These are phyloP conservation scores for Drosophila parabipectinata DNA, from an alignment of 1,140 invertebrate species.

Conservation along the genomic window DNA sequence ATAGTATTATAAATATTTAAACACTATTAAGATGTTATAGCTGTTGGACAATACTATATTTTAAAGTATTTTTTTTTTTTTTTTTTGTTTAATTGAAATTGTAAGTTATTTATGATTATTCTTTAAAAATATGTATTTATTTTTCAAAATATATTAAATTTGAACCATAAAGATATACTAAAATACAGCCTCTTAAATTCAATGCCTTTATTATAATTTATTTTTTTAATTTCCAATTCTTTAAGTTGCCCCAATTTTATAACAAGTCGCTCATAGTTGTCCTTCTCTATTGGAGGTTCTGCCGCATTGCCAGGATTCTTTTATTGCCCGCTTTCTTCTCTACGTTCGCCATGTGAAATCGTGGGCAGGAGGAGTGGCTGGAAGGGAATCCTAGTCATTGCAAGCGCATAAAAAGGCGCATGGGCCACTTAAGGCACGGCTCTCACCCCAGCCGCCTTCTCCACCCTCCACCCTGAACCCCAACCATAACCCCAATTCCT, in stretches of 20 bases:
- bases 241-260: constrained; percentile 57
- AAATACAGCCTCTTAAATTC: not conserved
- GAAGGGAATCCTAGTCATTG: constrained; percentile 25
- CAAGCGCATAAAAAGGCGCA: constrained; percentile 65
- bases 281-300: constrained; percentile 68
- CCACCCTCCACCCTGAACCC: not conserved
- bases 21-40: no score
- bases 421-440: constrained; percentile 63
- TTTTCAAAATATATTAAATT: no score
- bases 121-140: no score
- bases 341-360: constrained; percentile 34
- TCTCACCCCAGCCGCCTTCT: not conserved
- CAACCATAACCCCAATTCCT: constrained; percentile 8
- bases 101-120: no score
- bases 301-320: constrained; percentile 43
- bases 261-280: constrained; percentile 46
- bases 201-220: not conserved
- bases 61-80: no score
- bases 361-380: constrained; percentile 32
- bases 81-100: no score
- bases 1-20: no score
- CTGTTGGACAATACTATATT: no score
- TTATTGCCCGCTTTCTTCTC: constrained; percentile 36
- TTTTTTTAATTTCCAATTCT: constrained; percentile 4
- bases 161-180: no score